These are phyloP conservation scores for Microcebus lehilahytsara DNA, from an alignment of 2,113 vertebrate genomes.

Conservation along the genomic window DNA sequence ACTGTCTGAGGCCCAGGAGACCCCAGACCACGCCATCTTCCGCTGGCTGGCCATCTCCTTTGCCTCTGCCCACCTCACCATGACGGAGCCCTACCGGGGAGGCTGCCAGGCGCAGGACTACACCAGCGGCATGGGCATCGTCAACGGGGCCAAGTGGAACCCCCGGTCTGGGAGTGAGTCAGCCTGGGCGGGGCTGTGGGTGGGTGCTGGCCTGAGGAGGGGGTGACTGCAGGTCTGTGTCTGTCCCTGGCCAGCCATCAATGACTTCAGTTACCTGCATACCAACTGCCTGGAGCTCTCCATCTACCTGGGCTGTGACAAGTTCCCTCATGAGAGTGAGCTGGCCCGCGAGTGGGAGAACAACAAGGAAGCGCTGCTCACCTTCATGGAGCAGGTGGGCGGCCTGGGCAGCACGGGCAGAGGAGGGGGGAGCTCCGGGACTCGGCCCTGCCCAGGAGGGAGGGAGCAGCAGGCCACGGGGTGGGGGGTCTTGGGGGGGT, in stretches of 20 bases:
- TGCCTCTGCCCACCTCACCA: conserved; percentile 93
- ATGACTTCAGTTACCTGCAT: conserved; percentile 98
- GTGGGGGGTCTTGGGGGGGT: too few species aligned
- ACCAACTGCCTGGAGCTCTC: conserved; percentile 96
- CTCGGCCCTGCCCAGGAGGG: fast-evolving
- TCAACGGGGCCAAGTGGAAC: conserved; percentile 95
- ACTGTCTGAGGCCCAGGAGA: conserved; percentile 83
- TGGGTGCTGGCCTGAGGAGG: fast-evolving
- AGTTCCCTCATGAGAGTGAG: conserved; percentile 95
- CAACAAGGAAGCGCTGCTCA: conserved; percentile 94
- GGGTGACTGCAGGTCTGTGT: not conserved
- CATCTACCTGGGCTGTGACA: conserved; percentile 95
- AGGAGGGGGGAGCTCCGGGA: fast-evolving
- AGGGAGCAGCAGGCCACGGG: fast-evolving
- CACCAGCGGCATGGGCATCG: conserved; percentile 86
- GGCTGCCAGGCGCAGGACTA: conserved; percentile 91
- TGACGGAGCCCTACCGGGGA: conserved; percentile 89
- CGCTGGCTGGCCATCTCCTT: conserved; percentile 97
- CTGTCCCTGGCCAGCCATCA: conserved; percentile 87
- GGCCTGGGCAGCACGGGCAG: too few species aligned
- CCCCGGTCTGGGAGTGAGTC: conserved; percentile 93
- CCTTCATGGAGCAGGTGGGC: conserved; percentile 96
- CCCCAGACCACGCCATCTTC: conserved; percentile 93
- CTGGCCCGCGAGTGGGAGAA: conserved; percentile 94
- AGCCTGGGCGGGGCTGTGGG: not conserved